Evolutionary conservation across 2,888 invertebrate genomes (phyloP), one percentile per base, ranked within the genome.

Genomic region (Liposcelis brunnea): DNA sequence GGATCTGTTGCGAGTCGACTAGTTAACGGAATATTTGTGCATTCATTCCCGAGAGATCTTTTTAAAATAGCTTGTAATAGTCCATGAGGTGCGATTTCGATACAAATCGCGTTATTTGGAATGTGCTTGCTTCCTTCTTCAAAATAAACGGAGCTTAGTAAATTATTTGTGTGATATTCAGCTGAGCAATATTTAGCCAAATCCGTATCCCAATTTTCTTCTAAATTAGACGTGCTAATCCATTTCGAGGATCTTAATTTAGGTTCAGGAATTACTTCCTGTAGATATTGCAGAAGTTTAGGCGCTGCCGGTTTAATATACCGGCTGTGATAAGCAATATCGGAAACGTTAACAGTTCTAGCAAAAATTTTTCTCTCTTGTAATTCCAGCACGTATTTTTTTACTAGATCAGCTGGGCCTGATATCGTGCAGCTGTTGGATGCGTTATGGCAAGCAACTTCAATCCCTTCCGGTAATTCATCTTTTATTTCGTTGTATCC

Each of bases 361-460:
- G 53, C 55, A 42, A 57, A 57, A 14, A 58, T 48, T 7, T 52
- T 52, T 32, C 50, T 46, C 16, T 55, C 58, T 56, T 70, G 65
- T 11, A 74, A 53, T 48, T 66, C 54, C 45, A 64, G 66, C 1
- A 80, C 73, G 51, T 77, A 77, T 16, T 63, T 61, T 44, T 65
- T 63, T 64, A 80, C 71, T 7, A 66, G 66, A 19, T 73, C 73
- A 1, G 68, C 68, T 0, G 81, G 81, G 1, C 85, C 86, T 2
- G 84, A 84, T 46, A 87, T 71, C 0, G 85, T 86, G 43, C 80
- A 76, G 33, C 80, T 81, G 50, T 78, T 77, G 2, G 73, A 68
- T 1, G 81, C 74, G 58, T 87, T 87, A 62, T 84, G 84, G 56
- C 86, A 87, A 11, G 85, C 82, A 0, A 82, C 73, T 52, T 76